These are phyloP conservation scores for Cheilosia grossa DNA, from an alignment of 2,888 invertebrate genomes.

Conservation along the genomic window DNA sequence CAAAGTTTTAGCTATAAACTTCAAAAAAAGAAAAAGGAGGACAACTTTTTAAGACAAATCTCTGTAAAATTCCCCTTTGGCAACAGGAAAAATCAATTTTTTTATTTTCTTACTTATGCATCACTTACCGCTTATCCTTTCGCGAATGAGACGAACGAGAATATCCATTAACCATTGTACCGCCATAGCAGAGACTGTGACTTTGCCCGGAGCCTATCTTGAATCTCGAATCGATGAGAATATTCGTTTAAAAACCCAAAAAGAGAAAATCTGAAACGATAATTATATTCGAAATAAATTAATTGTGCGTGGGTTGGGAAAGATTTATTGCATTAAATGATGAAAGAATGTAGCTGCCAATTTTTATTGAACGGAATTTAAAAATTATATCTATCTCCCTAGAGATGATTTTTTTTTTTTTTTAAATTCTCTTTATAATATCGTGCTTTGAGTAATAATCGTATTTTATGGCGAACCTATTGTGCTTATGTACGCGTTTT, in stretches of 20 bases:
- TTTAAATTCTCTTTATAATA: not conserved
- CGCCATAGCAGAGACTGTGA: conserved; percentile 84
- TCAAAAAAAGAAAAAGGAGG: no score
- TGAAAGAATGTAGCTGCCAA: not conserved
- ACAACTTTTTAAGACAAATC: no score
- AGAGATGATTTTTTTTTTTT: not conserved
- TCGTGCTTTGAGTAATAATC: not conserved
- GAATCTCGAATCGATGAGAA: conserved; percentile 79
- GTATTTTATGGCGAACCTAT: no score
- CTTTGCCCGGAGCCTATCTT: conserved; percentile 86
- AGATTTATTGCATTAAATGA: conserved; percentile 6
- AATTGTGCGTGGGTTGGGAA: not conserved
- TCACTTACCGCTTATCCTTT: conserved; percentile 85
- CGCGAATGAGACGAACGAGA: conserved; percentile 84
- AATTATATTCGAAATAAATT: not conserved
- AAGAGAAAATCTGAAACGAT: conserved; percentile 20
- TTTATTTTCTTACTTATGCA: not conserved
- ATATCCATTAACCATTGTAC: conserved; percentile 83
- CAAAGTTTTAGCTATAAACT: no score
- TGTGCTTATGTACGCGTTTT: no score
- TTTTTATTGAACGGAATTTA: not conserved
- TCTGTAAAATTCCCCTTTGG: no score
- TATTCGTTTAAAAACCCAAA: conserved; percentile 53
- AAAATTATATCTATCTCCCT: not conserved
- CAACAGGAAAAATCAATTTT: not conserved